These are phyloP conservation scores for Druceiella hillmani DNA, from an alignment of 2,888 invertebrate species.

Conservation along the genomic window DNA sequence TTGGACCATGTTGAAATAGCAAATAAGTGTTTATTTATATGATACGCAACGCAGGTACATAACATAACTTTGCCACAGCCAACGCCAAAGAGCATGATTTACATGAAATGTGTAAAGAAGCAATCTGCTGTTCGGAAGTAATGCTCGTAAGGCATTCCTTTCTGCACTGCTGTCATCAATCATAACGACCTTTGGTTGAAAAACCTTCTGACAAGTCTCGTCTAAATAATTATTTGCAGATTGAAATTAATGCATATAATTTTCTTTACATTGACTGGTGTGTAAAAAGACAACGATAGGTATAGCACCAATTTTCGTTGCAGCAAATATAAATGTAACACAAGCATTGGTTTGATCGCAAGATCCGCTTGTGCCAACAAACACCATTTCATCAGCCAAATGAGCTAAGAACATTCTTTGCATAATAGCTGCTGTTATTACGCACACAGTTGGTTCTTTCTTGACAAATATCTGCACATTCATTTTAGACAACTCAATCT, in stretches of 20 bases:
- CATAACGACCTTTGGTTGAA: too few species aligned
- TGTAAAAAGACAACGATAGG: conserved; percentile 15
- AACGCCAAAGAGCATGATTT: conserved; percentile 16
- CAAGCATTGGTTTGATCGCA: conserved; percentile 13
- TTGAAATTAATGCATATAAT: too few species aligned
- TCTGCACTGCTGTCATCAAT: too few species aligned
- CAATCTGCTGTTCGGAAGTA: conserved; percentile 15
- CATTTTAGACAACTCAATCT: conserved; percentile 12
- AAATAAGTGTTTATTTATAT: too few species aligned
- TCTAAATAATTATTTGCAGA: too few species aligned
- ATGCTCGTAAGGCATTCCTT: conserved; percentile 13
- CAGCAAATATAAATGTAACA: conserved; percentile 17
- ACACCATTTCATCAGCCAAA: conserved; percentile 14
- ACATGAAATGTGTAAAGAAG: conserved; percentile 16
- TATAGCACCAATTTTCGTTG: conserved; percentile 16
- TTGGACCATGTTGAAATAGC: too few species aligned
- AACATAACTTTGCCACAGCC: conserved; percentile 17
- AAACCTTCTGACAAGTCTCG: conserved; percentile 6
- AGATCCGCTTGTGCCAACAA: conserved; percentile 14
- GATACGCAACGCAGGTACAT: too few species aligned
- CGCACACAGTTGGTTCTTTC: too few species aligned
- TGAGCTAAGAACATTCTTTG: conserved; percentile 9
- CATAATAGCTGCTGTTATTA: too few species aligned
- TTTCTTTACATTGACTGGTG: conserved; percentile 10
- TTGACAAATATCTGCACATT: conserved; percentile 11